phyloP scores from a whole-genome alignment of 2,888 invertebrate genomes.

The Tachystola acroxantha region DNA sequence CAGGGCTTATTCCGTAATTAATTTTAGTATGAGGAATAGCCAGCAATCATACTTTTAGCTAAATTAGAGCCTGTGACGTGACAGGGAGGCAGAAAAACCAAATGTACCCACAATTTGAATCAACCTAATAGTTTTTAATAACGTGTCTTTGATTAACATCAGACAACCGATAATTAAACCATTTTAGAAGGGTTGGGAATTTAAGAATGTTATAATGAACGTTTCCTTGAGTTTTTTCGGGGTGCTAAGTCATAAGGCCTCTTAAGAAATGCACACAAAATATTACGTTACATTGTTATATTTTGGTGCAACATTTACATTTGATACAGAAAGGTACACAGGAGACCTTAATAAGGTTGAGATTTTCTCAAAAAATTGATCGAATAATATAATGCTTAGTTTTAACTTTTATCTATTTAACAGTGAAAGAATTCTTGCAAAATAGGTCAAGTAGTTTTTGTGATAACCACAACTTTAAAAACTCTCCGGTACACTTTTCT shows the following conservation, averaged over 20 bases:
- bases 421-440: too few species aligned
- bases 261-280: too few species aligned
- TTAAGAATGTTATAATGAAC: conserved; percentile 23
- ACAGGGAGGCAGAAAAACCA: conserved; percentile 40
- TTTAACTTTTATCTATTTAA: too few species aligned
- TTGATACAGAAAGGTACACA: too few species aligned
- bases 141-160: conserved; percentile 53
- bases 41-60: conserved; percentile 62
- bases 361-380: too few species aligned
- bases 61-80: conserved; percentile 55
- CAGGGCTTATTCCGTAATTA: conserved; percentile 28
- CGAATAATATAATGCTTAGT: too few species aligned
- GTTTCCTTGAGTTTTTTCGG: conserved; percentile 13
- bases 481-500: too few species aligned
- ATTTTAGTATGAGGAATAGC: conserved; percentile 40
- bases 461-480: too few species aligned
- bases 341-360: too few species aligned
- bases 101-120: conserved; percentile 52
- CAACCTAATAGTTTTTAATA: conserved; percentile 73
- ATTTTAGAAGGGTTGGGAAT: conserved; percentile 39
- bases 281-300: too few species aligned
- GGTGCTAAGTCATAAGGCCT: background rate
- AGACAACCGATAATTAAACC: conserved; percentile 69
- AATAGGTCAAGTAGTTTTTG: too few species aligned
- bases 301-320: too few species aligned